Conservation (phyloP, 2,888 invertebrate genomes). For the Schizaphis graminum region DNA sequence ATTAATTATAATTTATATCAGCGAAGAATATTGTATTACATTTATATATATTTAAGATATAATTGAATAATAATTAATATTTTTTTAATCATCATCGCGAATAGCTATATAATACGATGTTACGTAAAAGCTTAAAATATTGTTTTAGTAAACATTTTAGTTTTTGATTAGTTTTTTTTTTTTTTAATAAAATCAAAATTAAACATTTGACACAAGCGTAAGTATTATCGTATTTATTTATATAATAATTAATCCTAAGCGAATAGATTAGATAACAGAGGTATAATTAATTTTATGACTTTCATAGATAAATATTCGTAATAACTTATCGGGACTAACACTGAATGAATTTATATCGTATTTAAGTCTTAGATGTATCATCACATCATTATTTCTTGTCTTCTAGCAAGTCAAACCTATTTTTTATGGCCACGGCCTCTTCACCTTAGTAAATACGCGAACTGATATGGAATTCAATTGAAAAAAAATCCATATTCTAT, state of each 20-base stretch:
- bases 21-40: background rate
- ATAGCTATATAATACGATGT: background rate
- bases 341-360: background rate
- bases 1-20: background rate
- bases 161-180: background rate
- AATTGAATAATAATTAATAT: background rate
- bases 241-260: background rate
- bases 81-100: background rate
- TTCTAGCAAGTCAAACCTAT: background rate
- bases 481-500: slow-evolving; percentile 5
- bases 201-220: background rate
- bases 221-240: background rate
- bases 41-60: background rate
- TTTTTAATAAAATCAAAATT: background rate
- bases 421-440: background rate
- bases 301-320: background rate
- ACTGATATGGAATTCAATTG: background rate
- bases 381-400: background rate
- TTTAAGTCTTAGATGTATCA: background rate
- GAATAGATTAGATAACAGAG: background rate
- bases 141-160: background rate
- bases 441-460: background rate
- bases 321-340: background rate
- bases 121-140: background rate
- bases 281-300: background rate